Base-by-base conservation (phyloP, 1,140 invertebrate genomes). In the Protaetia brevitarsis region DNA sequence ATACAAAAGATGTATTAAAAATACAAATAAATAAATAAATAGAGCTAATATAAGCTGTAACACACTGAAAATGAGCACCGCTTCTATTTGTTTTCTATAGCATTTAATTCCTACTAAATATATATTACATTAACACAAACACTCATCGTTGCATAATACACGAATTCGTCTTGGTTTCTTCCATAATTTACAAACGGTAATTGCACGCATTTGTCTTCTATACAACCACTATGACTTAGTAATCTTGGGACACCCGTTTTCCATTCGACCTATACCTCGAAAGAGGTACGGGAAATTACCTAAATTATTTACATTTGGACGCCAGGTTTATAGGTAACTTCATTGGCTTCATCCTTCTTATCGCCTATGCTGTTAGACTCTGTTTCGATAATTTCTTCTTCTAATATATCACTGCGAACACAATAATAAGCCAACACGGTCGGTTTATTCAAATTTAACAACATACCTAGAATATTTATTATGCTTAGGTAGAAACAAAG, bases 401-500 rank as follows among this genome's bases (percentile, higher is more conserved):
- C 65, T 6, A 7, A 26, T 10, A 13, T n/a, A 41, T 66, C 51
- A 64, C 67, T 69, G 19, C 8, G 64, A 64, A 23, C 6, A 19
- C 10, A 65, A 65, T 8, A 60, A 7, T 13, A 28, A 65, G 13
- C 5, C 4, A 28, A 34, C 8, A 28, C 16, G n/a, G 8, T 56
- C 31, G 4, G 1, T 28, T 31, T 64, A 19, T 45, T 11, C 1
- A 11, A 8, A 34, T 5, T 11, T 51, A 27, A 28, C 8, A 21
- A 57, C 81, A 81, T 81, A 88, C 84, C 83, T 81, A 73, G 89
- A 90, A 78, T 87, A 86, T 28, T 59, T 59, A 77, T 88, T 87
- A 58, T 81, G 82, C 27, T 84, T 82, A 6, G 83, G 79, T 66
- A 85, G 81, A 73, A 92, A 93, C 21, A 93, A 81, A 27, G 90